Percentiles rank a stretch among this genome's conserved stretches.
Conservation (phyloP, 2,888 invertebrate genomes). For the Maniola hyperantus region DNA sequence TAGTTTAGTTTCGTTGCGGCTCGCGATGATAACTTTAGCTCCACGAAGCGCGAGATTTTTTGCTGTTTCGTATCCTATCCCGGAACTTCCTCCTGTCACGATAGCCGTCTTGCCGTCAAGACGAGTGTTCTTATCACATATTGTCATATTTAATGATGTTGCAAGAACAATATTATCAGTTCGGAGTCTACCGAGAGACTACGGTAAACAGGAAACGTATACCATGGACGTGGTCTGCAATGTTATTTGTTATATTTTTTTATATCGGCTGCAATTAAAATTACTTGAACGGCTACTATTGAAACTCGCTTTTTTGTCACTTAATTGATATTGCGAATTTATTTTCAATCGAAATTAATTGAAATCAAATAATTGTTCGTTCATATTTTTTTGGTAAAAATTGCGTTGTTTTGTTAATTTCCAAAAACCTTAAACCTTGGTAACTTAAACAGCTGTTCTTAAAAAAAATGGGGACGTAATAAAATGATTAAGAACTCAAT, state of each 20-base stretch:
- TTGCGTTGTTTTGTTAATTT: no score
- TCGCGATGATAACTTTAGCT: slow-evolving; percentile 79
- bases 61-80: slow-evolving; percentile 71
- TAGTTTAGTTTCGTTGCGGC: slow-evolving; percentile 74
- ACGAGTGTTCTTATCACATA: slow-evolving; percentile 55
- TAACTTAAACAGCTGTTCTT: no score
- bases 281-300: slow-evolving; percentile 6
- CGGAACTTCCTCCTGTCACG: slow-evolving; percentile 71
- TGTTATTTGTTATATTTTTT: neutral
- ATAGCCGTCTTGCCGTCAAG: slow-evolving; percentile 67
- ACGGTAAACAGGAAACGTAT: slow-evolving; percentile 18
- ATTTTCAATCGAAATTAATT: slow-evolving; percentile 2
- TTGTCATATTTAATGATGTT: slow-evolving; percentile 32
- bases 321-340: slow-evolving; percentile 9
- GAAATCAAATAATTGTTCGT: neutral
- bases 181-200: slow-evolving; percentile 38
- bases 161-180: slow-evolving; percentile 21
- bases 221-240: neutral
- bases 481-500: no score
- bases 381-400: no score
- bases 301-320: neutral
- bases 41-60: slow-evolving; percentile 72
- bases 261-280: slow-evolving; percentile 20
- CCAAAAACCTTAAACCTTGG: no score
- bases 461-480: no score